Evolutionary conservation across 2,113 vertebrate species (phyloP), one percentile per base, ranked within the genome.

Genomic region (Microtus montanus): DNA sequence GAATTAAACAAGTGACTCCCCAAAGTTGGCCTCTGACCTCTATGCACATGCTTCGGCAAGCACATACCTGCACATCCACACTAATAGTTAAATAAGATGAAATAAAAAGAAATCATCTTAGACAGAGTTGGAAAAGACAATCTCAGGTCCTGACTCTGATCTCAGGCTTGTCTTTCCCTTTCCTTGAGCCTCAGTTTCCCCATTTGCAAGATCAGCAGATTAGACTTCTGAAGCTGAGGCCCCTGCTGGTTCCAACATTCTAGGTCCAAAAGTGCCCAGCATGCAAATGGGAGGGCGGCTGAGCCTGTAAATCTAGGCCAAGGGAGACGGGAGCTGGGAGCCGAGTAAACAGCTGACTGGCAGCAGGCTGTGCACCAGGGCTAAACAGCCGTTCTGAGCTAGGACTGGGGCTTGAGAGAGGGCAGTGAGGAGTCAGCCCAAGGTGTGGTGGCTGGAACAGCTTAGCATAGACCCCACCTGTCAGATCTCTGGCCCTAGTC

Each of bases 281-380:
- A 30, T 22, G 64, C 80, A 54, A 78, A 58, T 68, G 77, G 41
- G 66, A 94, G 22, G 22, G 79, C 66, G 28, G 91, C 83, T 58
- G 17, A 20, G 71, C 38, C 54, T 52, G 89, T 6, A 44, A 91
- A 96, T 82, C 79, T 68, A 88, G 93, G 97, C 71, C 84, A 87
- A 35, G 90, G 41, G 75, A 95, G 75, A 92, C 82, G 47, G 68
- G 87, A 83, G 86, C 38, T 82, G 47, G 68, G 87, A 83, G 86
- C 28, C 44, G n/a, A 90, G 94, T 54, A 47, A 97, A 94, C 93
- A 90, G 38, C 44, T 47, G 14, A 35, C 38, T 2, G 7, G 20
- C 0, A 5, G 68, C 66, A 66, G 93, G 68, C 33, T 4, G 47
- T 0, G 33, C 24, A 33, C 41, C 4, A 0, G 15, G 74, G 58